phyloP scores from a whole-genome alignment of 2,113 vertebrate genomes.

The Arenaria interpres region DNA sequence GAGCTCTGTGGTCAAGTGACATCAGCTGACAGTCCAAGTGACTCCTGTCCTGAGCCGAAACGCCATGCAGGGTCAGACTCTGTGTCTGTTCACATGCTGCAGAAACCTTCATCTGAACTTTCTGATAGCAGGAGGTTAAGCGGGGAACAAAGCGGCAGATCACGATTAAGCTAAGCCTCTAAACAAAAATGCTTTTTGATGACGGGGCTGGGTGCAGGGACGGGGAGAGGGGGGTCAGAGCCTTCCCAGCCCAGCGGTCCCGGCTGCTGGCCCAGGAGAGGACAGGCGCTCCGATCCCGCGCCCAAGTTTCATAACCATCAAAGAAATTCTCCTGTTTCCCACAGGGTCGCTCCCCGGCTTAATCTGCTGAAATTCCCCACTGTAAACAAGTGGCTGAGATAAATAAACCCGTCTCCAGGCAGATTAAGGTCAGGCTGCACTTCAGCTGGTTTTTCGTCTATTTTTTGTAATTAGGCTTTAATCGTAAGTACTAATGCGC shows the following conservation, averaged over 20 bases:
- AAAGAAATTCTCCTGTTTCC: conserved; percentile 50
- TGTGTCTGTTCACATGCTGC: not conserved
- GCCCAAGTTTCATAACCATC: conserved; percentile 46
- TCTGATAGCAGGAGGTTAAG: conserved; percentile 41
- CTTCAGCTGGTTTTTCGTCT: conserved; percentile 71
- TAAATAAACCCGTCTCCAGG: conserved; percentile 66
- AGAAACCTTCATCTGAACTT: conserved; percentile 59
- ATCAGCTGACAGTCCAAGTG: conserved; percentile 41
- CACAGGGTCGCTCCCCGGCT: conserved; percentile 31
- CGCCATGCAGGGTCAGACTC: not conserved
- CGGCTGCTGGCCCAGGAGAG: not conserved
- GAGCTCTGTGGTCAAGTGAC: conserved; percentile 2
- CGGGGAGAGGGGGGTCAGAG: not conserved
- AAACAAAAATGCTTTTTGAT: conserved; percentile 61
- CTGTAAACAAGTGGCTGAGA: conserved; percentile 70
- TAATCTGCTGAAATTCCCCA: conserved; percentile 56
- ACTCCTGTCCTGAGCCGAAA: not conserved
- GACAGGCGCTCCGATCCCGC: not conserved
- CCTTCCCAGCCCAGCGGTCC: conserved; percentile 25
- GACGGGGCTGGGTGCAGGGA: not conserved
- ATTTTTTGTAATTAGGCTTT: conserved; percentile 73
- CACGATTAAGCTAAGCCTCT: conserved; percentile 59
- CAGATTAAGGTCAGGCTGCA: conserved; percentile 74
- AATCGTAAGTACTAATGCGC: conserved; percentile 62
- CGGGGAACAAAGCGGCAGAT: conserved; percentile 45